A percentile compares a stretch with the other conserved stretches of the same genome.
These are phyloP conservation scores for Drosophila borborema DNA, from an alignment of 2,888 invertebrate genomes.

Conservation along the genomic window DNA sequence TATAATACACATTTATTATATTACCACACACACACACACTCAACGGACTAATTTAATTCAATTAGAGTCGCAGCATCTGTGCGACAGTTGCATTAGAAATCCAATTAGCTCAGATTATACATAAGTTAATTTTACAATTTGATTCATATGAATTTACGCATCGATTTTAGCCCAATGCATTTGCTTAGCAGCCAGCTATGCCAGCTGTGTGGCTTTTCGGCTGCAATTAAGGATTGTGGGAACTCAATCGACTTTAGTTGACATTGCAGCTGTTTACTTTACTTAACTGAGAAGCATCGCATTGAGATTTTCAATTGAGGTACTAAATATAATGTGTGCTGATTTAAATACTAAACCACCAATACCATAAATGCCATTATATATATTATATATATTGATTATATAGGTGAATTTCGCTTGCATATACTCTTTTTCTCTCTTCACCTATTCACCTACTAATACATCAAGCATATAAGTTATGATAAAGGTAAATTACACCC, in stretches of 20 bases:
- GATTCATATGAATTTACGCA: conserved; percentile 7
- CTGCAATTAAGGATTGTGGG: background rate
- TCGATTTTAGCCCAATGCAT: conserved; percentile 12
- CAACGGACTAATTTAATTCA: conserved; percentile 56
- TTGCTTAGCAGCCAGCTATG: background rate
- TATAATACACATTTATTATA: conserved; percentile 23
- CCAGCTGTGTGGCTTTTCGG: background rate
- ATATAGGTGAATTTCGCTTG: too few relatives aligned
- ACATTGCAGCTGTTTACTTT: background rate
- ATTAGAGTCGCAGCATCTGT: conserved; percentile 50
- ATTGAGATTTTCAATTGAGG: background rate
- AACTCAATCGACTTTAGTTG: background rate
- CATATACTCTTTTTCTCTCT: too few relatives aligned
- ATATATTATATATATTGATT: too few relatives aligned
- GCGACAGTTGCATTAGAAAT: conserved; percentile 32
- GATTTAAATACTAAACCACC: too few relatives aligned
- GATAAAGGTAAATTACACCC: too few relatives aligned
- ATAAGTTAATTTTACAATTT: conserved; percentile 41
- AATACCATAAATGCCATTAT: too few relatives aligned
- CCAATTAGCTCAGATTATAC: conserved; percentile 51
- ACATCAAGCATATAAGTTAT: too few relatives aligned
- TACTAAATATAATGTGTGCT: background rate
- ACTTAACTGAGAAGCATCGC: background rate
- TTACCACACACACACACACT: background rate
- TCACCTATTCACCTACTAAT: too few relatives aligned